A percentile compares a stretch with the other conserved stretches of the same genome.
Evolutionary conservation across 2,113 vertebrate genomes (phyloP).

Genomic region (Myanophis thanlyinensis): DNA sequence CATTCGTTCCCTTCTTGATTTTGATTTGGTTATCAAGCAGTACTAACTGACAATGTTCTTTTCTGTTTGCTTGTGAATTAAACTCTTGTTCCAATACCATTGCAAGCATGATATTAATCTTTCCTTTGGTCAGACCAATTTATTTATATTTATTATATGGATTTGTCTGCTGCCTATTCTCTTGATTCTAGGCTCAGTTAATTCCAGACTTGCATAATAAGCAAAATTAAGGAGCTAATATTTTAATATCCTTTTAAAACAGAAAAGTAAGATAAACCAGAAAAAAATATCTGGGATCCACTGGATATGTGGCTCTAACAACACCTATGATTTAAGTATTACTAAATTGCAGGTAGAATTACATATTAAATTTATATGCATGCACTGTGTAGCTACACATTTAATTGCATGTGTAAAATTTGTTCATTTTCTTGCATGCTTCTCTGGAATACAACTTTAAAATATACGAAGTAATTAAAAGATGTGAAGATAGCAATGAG

Average conservation of each 20-base stretch:
- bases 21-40: conserved; percentile 20
- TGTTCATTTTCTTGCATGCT: background rate
- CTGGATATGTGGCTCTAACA: background rate
- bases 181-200: background rate
- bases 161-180: background rate
- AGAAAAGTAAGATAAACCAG: conserved; percentile 3
- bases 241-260: conserved; percentile 10
- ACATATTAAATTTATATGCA: conserved; percentile 21
- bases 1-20: conserved; percentile 18
- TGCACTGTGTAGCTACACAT: background rate
- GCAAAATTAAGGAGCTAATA: background rate
- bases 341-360: conserved; percentile 6
- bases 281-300: background rate
- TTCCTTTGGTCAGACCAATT: conserved; percentile 7
- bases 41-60: background rate
- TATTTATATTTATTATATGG: background rate
- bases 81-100: background rate
- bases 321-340: background rate
- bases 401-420: conserved; percentile 3
- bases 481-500: conserved; percentile 33
- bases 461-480: conserved; percentile 35
- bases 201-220: background rate
- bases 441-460: conserved; percentile 12
- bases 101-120: conserved; percentile 24
- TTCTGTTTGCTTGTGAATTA: conserved; percentile 21